These are phyloP conservation scores for Rhea pennata DNA, from an alignment of 2,113 vertebrate genomes.

Conservation along the genomic window DNA sequence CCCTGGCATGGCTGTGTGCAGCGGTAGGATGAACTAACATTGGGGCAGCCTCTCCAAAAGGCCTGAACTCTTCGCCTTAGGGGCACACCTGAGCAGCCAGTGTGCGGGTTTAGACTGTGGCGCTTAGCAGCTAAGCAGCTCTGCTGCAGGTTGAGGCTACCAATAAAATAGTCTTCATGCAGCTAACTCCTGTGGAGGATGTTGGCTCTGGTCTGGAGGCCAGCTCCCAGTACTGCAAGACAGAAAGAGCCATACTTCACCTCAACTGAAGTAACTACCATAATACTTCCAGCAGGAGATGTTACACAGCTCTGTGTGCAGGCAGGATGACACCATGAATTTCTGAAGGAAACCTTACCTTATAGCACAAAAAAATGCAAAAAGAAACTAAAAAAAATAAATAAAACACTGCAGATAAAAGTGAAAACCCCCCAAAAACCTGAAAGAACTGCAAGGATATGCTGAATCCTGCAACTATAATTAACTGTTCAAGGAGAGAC, in stretches of 20 bases:
- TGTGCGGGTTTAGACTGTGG: not conserved
- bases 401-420: not conserved
- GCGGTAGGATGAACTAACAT: not conserved
- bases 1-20: not conserved
- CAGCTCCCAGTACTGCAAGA: not conserved
- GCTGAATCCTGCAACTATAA: not conserved
- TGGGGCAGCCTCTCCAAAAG: not conserved
- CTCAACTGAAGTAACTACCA: not conserved
- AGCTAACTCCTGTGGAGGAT: too few species aligned
- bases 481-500: not conserved
- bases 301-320: not conserved
- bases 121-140: accelerated
- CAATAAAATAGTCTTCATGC: accelerated
- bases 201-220: not conserved
- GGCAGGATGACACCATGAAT: not conserved
- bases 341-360: not conserved
- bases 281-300: not conserved
- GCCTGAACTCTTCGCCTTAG: accelerated
- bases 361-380: not conserved
- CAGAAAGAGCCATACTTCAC: accelerated
- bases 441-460: not conserved
- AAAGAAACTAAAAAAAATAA: not conserved
- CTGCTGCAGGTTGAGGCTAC: not conserved
- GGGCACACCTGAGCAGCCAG: not conserved
- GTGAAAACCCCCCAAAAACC: not conserved